Base-by-base conservation (phyloP, 2,888 invertebrate species). In the Caenorhabditis sp. region DNA sequence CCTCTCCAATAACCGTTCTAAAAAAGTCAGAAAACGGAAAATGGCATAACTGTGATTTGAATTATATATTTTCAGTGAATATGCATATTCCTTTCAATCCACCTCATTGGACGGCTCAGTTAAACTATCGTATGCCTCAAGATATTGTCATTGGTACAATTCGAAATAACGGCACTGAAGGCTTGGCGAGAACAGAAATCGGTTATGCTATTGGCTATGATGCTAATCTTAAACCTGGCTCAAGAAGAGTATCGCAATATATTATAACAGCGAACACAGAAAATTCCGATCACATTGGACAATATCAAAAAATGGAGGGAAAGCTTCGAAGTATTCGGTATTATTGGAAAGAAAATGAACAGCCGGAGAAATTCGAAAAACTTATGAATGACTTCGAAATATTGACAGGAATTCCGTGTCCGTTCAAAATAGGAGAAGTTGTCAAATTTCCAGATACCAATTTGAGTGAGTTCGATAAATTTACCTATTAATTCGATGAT, bases 281-380 rank as follows among this genome's bases (percentile, higher is more conserved):
- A 17, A 74, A 75, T 36, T 74, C 81, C n/a, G 67, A 83, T 26
- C 74, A 83, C 36, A 70, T 86, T 59, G 85, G 85, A 1, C 82
- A 83, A 36, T 86, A 72, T 58, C 86, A 86, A 65, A 86, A 86
- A 60, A 86, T 84, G 83, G 84, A 86, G 21, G 86, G 86, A 38
- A 85, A 81, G 66, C 65, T 80, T 43, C 67, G 86, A 43, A 77
- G 71, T 14, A 80, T 85, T 63, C 82, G 79, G 67, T 85, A 83
- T 60, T 85, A 74, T 71, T 83, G 80, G 76, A 85, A 85, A 63
- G 67, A 69, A 31, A 63, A 27, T 50, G 71, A 75, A 12, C 61
- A 76, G 36, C 80, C 83, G 0, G 77, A 71, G 23, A 66, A 63
- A 25, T 81, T 80, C 59, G 60, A 61, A 8, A 57, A 76, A 21